These are phyloP conservation scores for Macquaria ambigua DNA, from an alignment of 2,113 vertebrate species.

Conservation along the genomic window DNA sequence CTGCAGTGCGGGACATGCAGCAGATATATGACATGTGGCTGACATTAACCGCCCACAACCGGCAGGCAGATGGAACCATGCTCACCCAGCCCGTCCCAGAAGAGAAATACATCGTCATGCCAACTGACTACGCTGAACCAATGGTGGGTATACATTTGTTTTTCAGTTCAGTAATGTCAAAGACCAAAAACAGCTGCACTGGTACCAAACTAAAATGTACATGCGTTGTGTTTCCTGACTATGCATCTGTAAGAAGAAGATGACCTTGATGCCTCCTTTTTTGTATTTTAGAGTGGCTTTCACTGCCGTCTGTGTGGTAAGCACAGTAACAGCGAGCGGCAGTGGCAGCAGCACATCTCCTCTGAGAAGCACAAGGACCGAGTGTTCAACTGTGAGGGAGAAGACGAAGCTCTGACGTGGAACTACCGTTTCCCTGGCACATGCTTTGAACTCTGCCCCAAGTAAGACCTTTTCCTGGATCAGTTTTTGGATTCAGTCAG, in stretches of 20 bases:
- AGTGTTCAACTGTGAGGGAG: constrained; percentile 92
- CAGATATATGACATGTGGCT: constrained; percentile 95
- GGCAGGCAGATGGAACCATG: constrained; percentile 83
- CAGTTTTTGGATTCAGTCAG: constrained; percentile 3
- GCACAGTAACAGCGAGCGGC: constrained; percentile 96
- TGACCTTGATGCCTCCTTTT: neutral
- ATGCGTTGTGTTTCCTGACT: neutral
- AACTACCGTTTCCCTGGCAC: constrained; percentile 93
- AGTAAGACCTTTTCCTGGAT: constrained; percentile 53
- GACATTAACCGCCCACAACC: constrained; percentile 85
- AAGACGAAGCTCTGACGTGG: constrained; percentile 92
- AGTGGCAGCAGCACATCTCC: constrained; percentile 97
- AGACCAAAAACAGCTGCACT: neutral
- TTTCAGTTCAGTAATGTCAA: neutral
- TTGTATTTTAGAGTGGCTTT: constrained; percentile 86
- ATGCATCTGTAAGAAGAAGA: neutral
- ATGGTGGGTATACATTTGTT: constrained; percentile 82
- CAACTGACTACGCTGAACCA: constrained; percentile 93
- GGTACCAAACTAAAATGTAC: neutral
- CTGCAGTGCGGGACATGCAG: constrained; percentile 92
- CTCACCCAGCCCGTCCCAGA: constrained; percentile 77
- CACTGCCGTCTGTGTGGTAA: constrained; percentile 95
- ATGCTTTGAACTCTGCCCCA: constrained; percentile 89
- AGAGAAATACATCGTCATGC: constrained; percentile 95
- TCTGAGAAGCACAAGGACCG: constrained; percentile 96